Percentiles rank a stretch among this genome's conserved stretches.
Conservation (phyloP, 2,113 vertebrate genomes). For the Siphamia tubifer region DNA sequence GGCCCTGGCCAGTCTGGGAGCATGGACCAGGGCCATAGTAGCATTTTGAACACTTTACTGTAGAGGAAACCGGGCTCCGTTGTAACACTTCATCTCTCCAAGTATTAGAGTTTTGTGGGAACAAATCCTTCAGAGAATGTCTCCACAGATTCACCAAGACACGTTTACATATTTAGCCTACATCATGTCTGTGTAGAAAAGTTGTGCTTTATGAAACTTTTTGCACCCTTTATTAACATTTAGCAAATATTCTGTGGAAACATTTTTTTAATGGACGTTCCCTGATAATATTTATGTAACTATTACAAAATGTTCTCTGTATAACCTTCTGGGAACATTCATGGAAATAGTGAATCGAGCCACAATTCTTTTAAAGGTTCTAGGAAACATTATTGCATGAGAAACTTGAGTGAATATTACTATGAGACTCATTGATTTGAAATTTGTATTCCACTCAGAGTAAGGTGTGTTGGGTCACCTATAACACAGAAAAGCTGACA, state of each 20-base stretch:
- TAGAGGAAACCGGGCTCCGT: constrained; percentile 15
- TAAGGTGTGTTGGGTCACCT: too few species aligned
- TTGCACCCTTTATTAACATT: background rate
- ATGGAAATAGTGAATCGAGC: background rate
- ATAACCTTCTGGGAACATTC: background rate
- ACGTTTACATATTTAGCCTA: background rate
- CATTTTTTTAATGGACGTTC: background rate
- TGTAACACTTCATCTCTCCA: background rate
- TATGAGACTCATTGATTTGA: background rate
- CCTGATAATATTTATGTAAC: background rate
- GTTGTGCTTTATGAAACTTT: background rate
- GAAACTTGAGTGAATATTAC: background rate
- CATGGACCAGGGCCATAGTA: constrained; percentile 94
- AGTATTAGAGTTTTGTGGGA: background rate
- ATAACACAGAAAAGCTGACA: too few species aligned
- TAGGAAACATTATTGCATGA: background rate
- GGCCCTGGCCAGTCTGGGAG: constrained; percentile 91
- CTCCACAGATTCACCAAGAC: background rate
- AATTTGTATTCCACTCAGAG: too few species aligned
- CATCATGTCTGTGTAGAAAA: background rate
- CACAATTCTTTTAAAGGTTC: background rate
- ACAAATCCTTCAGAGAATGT: background rate
- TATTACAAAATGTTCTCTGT: background rate
- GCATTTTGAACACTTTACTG: constrained; percentile 84
- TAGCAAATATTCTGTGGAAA: background rate